phyloP scores from a whole-genome alignment of 2,113 vertebrate genomes.

The Pristiophorus japonicus region DNA sequence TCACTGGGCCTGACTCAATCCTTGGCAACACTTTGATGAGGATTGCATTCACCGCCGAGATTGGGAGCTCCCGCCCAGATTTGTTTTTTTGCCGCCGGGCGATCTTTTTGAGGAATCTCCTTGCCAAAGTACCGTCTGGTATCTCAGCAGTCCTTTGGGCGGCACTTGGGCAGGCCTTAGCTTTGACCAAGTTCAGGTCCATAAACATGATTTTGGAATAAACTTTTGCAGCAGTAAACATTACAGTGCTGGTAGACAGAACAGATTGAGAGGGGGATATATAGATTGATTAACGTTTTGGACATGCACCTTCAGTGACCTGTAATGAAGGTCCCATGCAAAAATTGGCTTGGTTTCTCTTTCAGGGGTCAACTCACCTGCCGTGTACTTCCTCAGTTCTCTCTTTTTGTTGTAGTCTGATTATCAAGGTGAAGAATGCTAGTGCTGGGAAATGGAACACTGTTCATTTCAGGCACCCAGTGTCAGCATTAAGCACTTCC shows the following conservation, averaged over 20 bases:
- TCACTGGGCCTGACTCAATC: too few relatives aligned
- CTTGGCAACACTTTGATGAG: too few relatives aligned
- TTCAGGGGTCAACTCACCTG: background rate
- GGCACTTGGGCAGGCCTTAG: too few relatives aligned
- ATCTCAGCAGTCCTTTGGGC: too few relatives aligned
- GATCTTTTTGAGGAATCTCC: too few relatives aligned
- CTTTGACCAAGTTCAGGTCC: too few relatives aligned
- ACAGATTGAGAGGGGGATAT: background rate
- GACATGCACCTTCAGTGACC: background rate
- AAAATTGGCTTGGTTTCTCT: background rate
- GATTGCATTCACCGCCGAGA: too few relatives aligned
- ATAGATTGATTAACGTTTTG: background rate
- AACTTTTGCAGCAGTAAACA: background rate
- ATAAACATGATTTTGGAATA: background rate
- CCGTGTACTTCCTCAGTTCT: background rate
- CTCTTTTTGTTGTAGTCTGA: background rate
- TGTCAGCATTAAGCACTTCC: background rate
- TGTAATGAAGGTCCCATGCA: background rate
- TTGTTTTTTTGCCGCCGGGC: too few relatives aligned
- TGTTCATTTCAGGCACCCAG: background rate
- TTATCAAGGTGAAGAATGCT: background rate
- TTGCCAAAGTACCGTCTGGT: too few relatives aligned
- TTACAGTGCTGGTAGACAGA: background rate
- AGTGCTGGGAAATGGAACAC: background rate
- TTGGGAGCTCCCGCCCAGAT: too few relatives aligned